Conservation (phyloP, 37 sponge, comb jelly and placozoan species). For the Geodia barretti region DNA sequence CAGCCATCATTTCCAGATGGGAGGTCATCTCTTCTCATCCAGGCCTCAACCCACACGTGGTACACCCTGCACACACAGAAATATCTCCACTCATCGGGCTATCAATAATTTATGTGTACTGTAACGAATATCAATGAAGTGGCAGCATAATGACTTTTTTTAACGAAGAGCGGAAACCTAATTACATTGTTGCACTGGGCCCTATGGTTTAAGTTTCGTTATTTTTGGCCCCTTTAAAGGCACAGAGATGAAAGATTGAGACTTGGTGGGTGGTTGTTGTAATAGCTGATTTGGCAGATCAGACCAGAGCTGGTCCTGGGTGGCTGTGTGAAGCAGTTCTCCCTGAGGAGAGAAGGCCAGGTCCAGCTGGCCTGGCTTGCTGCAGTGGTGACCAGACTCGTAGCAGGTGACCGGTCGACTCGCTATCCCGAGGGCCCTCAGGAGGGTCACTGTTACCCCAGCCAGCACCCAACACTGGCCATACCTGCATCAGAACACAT, state of each 20-base stretch:
- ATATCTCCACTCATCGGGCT: too few relatives aligned
- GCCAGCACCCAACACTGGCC: slow-evolving; percentile 86
- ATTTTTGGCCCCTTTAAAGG: too few relatives aligned
- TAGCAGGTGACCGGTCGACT: slow-evolving; percentile 85
- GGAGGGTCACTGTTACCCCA: slow-evolving; percentile 71
- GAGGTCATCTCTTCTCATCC: slow-evolving; percentile 78
- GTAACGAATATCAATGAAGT: too few relatives aligned
- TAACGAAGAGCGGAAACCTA: too few relatives aligned
- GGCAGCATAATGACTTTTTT: too few relatives aligned
- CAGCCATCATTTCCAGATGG: slow-evolving; percentile 68
- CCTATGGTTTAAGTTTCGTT: too few relatives aligned
- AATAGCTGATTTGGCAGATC: too few relatives aligned
- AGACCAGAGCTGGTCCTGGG: slow-evolving; percentile 53
- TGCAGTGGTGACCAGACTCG: slow-evolving; percentile 60
- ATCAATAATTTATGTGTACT: too few relatives aligned
- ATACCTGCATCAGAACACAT: slow-evolving; percentile 41
- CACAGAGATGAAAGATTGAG: too few relatives aligned
- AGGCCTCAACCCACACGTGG: slow-evolving; percentile 85
- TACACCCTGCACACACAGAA: slow-evolving; percentile 87
- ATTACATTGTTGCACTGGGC: too few relatives aligned
- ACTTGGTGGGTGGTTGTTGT: too few relatives aligned
- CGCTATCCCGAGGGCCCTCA: slow-evolving; percentile 79
- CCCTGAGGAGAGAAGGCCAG: slow-evolving; percentile 64
- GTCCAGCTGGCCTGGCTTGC: slow-evolving; percentile 39
- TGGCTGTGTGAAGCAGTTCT: slow-evolving; percentile 41